Conservation (phyloP, 2,113 vertebrate species). For the Carassius gibelio region DNA sequence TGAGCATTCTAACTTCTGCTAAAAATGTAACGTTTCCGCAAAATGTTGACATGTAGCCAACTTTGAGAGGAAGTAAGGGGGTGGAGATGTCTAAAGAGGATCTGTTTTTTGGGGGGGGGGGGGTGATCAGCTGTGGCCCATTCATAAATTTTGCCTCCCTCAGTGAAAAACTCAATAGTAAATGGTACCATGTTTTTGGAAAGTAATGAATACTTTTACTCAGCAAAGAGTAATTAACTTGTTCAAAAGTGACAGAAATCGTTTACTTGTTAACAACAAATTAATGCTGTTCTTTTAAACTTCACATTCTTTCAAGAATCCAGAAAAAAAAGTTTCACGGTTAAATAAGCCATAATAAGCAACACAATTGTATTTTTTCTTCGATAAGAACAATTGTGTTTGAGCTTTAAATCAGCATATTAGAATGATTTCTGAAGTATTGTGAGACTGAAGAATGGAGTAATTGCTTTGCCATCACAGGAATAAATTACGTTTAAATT, state of each 20-base stretch:
- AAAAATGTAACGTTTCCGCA: constrained; percentile 39
- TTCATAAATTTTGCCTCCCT: constrained; percentile 38
- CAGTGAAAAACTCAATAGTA: neutral
- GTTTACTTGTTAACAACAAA: neutral
- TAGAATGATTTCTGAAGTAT: neutral
- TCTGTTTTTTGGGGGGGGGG: neutral
- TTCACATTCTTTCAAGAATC: neutral
- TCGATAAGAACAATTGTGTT: neutral
- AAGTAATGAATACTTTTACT: neutral
- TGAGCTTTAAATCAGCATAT: neutral
- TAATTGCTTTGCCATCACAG: neutral
- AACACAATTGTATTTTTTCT: neutral
- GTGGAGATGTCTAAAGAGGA: constrained; percentile 11
- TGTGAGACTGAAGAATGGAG: neutral
- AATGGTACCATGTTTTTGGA: neutral
- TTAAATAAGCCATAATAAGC: neutral
- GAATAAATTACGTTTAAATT: no score
- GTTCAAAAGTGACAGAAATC: neutral
- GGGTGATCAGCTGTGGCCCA: constrained; percentile 1
- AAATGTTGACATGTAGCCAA: constrained; percentile 30
- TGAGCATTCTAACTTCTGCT: constrained; percentile 21
- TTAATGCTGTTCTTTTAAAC: neutral
- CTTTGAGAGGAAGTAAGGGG: constrained; percentile 42
- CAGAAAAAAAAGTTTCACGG: neutral
- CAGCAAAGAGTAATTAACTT: neutral